A percentile compares a stretch with the other conserved stretches of the same genome.
These are phyloP conservation scores for Cynodonichthys magdalenae DNA, from an alignment of 2,797 vertebrate species.

Conservation along the genomic window DNA sequence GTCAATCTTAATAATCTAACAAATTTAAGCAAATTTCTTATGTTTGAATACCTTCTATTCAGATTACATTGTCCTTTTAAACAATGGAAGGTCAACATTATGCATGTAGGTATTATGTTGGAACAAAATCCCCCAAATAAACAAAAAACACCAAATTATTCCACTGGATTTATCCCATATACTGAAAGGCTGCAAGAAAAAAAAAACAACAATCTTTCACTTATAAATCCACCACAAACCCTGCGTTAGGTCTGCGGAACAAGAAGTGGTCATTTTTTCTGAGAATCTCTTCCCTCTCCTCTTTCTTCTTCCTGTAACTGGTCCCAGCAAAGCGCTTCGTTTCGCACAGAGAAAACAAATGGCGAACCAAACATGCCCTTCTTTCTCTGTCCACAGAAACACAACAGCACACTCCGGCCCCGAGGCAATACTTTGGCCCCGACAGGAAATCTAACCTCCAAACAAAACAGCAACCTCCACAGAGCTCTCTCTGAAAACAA, in stretches of 20 bases:
- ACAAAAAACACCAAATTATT: slow-evolving; percentile 5
- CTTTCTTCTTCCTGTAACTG: slow-evolving; percentile 36
- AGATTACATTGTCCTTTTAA: background rate
- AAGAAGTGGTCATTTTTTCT: slow-evolving; percentile 21
- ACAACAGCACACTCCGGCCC: slow-evolving; percentile 65
- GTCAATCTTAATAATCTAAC: too few relatives aligned
- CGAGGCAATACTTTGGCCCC: slow-evolving; percentile 55
- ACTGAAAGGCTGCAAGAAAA: background rate
- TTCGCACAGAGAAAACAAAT: slow-evolving; percentile 68
- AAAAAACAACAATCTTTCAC: slow-evolving; percentile 9
- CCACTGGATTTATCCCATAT: background rate
- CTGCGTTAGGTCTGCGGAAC: slow-evolving; percentile 1
- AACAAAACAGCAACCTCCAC: slow-evolving; percentile 66
- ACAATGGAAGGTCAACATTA: background rate
- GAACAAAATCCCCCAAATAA: slow-evolving; percentile 2
- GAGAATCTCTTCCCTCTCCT: slow-evolving; percentile 29
- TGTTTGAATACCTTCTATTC: background rate
- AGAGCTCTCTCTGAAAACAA: slow-evolving; percentile 53
- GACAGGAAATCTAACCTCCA: slow-evolving; percentile 76
- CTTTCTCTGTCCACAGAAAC: slow-evolving; percentile 68
- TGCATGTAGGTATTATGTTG: background rate
- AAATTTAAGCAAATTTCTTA: background rate
- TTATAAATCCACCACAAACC: slow-evolving; percentile 9
- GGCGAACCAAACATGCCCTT: slow-evolving; percentile 66
- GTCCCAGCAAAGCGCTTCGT: slow-evolving; percentile 56